A percentile compares a stretch with the other conserved stretches of the same genome.
phyloP scores from a whole-genome alignment of 2,797 vertebrate species.

The Pipistrellus nathusii region DNA sequence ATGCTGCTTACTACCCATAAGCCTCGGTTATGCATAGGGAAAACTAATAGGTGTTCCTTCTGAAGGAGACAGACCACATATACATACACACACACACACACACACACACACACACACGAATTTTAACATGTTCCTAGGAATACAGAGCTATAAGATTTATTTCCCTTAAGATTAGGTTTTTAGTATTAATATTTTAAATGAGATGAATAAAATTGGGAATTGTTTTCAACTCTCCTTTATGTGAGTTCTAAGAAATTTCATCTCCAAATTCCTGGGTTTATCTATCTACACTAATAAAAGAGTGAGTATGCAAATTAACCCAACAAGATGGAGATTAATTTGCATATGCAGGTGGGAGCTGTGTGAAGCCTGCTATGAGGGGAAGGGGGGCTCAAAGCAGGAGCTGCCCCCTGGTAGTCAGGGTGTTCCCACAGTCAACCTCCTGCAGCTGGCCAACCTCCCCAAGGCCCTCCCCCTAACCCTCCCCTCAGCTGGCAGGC shows the following conservation, averaged over 20 bases:
- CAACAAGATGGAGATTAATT: no score
- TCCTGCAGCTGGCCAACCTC: no score
- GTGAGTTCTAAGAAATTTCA: neutral
- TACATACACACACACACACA: no score
- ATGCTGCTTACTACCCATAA: neutral
- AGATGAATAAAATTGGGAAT: neutral
- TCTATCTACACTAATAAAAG: neutral
- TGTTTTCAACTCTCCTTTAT: constrained; percentile 24
- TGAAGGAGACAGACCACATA: neutral
- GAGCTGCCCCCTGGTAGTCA: no score
- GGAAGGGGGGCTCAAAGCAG: no score
- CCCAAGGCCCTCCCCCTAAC: no score
- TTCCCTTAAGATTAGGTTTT: neutral
- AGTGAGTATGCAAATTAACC: no score
- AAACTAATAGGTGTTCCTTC: neutral
- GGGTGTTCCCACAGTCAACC: no score
- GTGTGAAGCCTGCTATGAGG: no score
- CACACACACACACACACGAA: neutral
- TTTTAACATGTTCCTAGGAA: neutral
- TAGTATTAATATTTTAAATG: constrained; percentile 28
- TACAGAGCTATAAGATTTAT: neutral
- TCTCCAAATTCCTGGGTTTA: constrained; percentile 9
- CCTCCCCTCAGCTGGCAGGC: no score
- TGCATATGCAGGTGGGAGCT: no score
- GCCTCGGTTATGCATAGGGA: neutral